Conservation (phyloP, 2,113 vertebrate species). For the Pollachius pollachius region DNA sequence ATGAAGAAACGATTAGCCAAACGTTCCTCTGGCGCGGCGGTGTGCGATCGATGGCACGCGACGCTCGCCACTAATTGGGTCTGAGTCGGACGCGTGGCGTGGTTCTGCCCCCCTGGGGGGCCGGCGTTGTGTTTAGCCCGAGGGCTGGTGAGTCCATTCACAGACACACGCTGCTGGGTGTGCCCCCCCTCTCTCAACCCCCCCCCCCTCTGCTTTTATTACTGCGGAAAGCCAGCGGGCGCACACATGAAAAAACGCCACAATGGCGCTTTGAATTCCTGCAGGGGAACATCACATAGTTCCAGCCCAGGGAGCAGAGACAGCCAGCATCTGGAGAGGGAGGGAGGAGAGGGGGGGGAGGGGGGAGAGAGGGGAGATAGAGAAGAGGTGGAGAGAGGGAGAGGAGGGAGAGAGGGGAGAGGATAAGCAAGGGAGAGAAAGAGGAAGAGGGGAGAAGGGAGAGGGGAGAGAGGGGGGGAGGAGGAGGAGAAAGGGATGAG, state of each 20-base stretch:
- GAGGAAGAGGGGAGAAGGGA: conserved; percentile 1
- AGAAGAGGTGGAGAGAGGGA: neutral
- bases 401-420: neutral
- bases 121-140: too few species aligned
- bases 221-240: conserved; percentile 60
- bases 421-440: neutral
- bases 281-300: conserved; percentile 67
- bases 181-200: conserved; percentile 63
- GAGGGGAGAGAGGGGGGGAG: conserved; percentile 3
- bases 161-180: conserved; percentile 53
- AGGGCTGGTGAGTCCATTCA: conserved; percentile 19
- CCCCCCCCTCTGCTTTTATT: conserved; percentile 70
- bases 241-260: conserved; percentile 69
- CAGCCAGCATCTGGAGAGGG: conserved; percentile 68
- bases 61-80: too few species aligned
- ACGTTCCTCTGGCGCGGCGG: too few species aligned
- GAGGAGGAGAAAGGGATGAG: conserved; percentile 2
- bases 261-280: conserved; percentile 72
- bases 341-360: conserved; percentile 38
- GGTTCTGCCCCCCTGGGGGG: too few species aligned
- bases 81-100: too few species aligned
- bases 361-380: neutral
- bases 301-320: conserved; percentile 59
- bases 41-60: too few species aligned
- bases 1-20: too few species aligned